These are phyloP conservation scores for Aspidiotus destructor DNA, from an alignment of 2,888 invertebrate genomes.

Conservation along the genomic window DNA sequence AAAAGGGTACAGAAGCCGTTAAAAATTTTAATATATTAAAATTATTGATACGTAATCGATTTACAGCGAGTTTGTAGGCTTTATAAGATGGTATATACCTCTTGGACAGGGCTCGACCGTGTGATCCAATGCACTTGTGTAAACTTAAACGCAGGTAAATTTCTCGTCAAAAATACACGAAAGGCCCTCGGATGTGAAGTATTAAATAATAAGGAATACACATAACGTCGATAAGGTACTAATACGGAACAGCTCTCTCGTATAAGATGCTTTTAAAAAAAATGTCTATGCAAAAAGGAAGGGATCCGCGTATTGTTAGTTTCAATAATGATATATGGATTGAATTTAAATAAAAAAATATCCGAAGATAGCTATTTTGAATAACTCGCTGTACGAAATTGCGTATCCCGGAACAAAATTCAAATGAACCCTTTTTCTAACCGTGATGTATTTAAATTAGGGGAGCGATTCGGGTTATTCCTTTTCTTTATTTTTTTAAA, in stretches of 20 bases:
- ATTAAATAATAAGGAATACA: neutral
- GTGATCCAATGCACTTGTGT: neutral
- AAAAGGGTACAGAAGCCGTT: slow-evolving; percentile 28
- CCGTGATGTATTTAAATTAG: slow-evolving; percentile 30
- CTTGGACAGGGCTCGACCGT: neutral
- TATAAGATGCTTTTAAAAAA: slow-evolving; percentile 14
- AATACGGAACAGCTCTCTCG: neutral
- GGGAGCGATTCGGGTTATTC: slow-evolving; percentile 30
- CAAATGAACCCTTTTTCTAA: slow-evolving; percentile 31
- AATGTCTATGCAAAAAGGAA: slow-evolving; percentile 16
- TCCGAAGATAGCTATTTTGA: slow-evolving; percentile 31
- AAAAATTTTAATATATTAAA: slow-evolving; percentile 33
- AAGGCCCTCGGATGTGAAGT: neutral
- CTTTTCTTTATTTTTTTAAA: slow-evolving; percentile 20
- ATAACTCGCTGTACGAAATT: slow-evolving; percentile 28
- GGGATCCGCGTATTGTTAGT: slow-evolving; percentile 18
- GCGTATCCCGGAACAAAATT: slow-evolving; percentile 31
- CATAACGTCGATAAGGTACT: slow-evolving; percentile 7
- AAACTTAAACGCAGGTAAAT: neutral
- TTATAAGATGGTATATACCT: neutral
- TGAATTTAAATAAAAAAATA: slow-evolving; percentile 32
- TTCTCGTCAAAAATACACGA: too few species aligned
- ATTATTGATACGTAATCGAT: slow-evolving; percentile 31
- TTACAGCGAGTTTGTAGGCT: neutral
- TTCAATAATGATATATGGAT: slow-evolving; percentile 32